Percentiles rank a stretch among this genome's conserved stretches.
Evolutionary conservation across 2,113 vertebrate genomes (phyloP).

Genomic region (Rhea pennata): DNA sequence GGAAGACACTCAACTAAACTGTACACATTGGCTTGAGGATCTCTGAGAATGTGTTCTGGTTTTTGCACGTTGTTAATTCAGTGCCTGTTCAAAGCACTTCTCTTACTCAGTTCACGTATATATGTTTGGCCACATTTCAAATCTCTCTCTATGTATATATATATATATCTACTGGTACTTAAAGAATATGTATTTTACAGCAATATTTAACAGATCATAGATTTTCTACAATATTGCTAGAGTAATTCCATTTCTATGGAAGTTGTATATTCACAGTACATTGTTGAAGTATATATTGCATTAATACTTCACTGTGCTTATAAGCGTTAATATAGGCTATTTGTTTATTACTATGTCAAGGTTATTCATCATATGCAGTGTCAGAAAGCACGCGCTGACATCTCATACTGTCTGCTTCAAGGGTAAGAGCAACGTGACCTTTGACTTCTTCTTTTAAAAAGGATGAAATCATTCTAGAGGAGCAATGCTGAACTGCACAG

Average conservation of each 20-base stretch:
- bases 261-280: slow-evolving; percentile 1
- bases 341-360: slow-evolving; percentile 69
- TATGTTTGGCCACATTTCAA: not conserved
- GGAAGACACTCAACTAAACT: not conserved
- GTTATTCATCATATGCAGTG: slow-evolving; percentile 70
- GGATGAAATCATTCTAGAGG: slow-evolving; percentile 64
- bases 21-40: not conserved
- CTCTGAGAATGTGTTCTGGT: not conserved
- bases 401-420: slow-evolving; percentile 74
- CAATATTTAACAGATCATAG: slow-evolving; percentile 9
- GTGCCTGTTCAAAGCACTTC: not conserved
- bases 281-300: slow-evolving; percentile 3
- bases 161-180: not conserved
- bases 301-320: slow-evolving; percentile 13
- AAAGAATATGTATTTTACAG: not conserved
- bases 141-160: not conserved
- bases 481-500: slow-evolving; percentile 41
- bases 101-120: not conserved
- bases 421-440: slow-evolving; percentile 73
- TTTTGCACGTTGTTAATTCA: not conserved
- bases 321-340: slow-evolving; percentile 45
- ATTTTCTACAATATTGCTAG: not conserved
- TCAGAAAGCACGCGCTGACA: slow-evolving; percentile 75
- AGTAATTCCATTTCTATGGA: slow-evolving; percentile 17
- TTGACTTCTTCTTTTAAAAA: slow-evolving; percentile 70